Evolutionary conservation across 2,113 vertebrate species (phyloP), one percentile per base, ranked within the genome.

Genomic region (Peromyscus leucopus): DNA sequence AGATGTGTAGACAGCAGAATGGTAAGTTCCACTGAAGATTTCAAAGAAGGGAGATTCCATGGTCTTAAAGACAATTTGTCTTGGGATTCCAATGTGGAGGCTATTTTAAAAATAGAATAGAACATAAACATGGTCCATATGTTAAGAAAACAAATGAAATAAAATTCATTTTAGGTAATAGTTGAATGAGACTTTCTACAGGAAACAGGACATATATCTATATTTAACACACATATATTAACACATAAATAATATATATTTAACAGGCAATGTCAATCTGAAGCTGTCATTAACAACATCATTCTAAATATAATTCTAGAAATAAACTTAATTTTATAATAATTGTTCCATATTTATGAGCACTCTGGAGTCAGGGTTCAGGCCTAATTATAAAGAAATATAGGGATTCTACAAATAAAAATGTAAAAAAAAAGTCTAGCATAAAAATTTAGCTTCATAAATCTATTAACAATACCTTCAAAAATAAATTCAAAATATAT

Each of bases 281-380:
- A 94, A 95, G 15, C 13, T 82, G 12, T 9, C 28, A 91, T 84
- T 83, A 89, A 82, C 19, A 59, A 24, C 67, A 10, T 10, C 57
- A 94, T 94, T 93, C 22, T 80, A 95, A 96, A 84, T 16, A 93
- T 51, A 63, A 76, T 39, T 31, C 21, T 93, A 92, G 21, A 91
- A 94, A 80, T 94, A 31, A 87, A 1, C 28, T 93, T 83, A 76
- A 83, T 93, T 65, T 95, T 84, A 90, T 95, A 89, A 75, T 94
- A 91, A 83, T 95, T 76, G 55, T 75, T 84, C 3, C 42, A 96
- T 82, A 88, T 59, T 96, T 76, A 72, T 82, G 51, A 95, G 11
- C 24, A 82, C 83, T 95, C 8, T 88, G 19, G 26, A 95, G 39
- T 75, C 76, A 80, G 3, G 12, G 48, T 69, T 93, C 61, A 82